phyloP scores from a whole-genome alignment of 2,888 invertebrate genomes.

The Drosophila lutescens region DNA sequence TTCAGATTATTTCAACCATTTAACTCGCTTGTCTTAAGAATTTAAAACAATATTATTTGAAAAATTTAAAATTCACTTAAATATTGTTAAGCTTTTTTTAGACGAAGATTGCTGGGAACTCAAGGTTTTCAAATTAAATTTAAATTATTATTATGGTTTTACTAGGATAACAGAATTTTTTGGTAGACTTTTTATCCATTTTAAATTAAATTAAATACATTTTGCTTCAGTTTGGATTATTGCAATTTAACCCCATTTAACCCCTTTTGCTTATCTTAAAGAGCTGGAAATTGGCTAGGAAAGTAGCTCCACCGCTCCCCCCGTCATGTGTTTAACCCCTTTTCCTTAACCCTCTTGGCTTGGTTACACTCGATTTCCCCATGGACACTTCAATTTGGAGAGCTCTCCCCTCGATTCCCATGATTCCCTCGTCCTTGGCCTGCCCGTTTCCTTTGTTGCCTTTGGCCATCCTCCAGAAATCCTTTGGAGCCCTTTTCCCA shows the following conservation, averaged over 20 bases:
- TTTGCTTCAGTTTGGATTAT: not conserved
- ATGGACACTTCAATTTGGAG: slow-evolving; percentile 43
- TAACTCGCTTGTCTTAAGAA: no score
- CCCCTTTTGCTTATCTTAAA: slow-evolving; percentile 9
- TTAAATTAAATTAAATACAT: not conserved
- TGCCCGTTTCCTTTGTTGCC: slow-evolving; percentile 44
- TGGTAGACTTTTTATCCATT: no score
- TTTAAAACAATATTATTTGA: no score
- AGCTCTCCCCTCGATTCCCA: slow-evolving; percentile 1
- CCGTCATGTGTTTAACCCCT: slow-evolving; percentile 9
- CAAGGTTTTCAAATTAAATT: no score
- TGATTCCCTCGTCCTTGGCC: slow-evolving; percentile 6
- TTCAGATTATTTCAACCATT: no score
- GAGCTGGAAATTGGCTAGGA: slow-evolving; percentile 14
- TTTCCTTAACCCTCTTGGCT: slow-evolving; percentile 14
- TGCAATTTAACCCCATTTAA: slow-evolving; percentile 15
- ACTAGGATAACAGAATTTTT: no score
- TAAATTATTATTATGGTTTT: no score
- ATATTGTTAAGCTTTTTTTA: no score
- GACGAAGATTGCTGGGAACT: no score
- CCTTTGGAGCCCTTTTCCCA: slow-evolving; percentile 19
- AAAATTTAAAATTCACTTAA: no score
- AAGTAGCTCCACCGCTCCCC: not conserved
- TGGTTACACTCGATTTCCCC: slow-evolving; percentile 51
- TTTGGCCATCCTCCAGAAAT: slow-evolving; percentile 36